Evolutionary conservation across 2,797 vertebrate genomes (phyloP), one percentile per base, ranked within the genome.

Genomic region (Diglossa cyanea): DNA sequence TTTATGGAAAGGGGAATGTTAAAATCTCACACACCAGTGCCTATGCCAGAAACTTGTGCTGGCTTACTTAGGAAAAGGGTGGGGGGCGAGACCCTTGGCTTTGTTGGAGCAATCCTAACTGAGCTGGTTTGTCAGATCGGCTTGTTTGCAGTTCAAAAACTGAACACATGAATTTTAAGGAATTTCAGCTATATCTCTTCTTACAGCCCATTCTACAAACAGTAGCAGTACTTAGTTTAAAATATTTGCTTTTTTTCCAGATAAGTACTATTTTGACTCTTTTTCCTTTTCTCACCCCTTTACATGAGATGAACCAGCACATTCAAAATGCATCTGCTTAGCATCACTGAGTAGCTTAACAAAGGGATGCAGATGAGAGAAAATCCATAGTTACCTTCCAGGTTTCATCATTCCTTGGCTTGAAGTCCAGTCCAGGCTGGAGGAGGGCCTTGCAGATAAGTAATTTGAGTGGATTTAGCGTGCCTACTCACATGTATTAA

Each of bases 1-100:
- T 96, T 96, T 96, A 96, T 94, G 89, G 85, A 86, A 94, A 78
- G 7, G 58, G 76, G 89, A 94, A 83, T 86, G 87, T 92, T 95
- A 94, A 91, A 95, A 94, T 96, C 92, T 96, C 66, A 37, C 92
- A 95, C 80, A 54, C 78, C 66, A 77, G 16, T 53, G 14, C 78
- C 85, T 51, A 10, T 92, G 94, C 94, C 93, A 93, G 85, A 88
- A 96, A 94, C 30, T 90, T 89, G n/a, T 24, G 13, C 55, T 93
- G n/a, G 26, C 85, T 86, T 75, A 47, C 53, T 87, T 89, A 65
- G 79, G 93, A 61, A 67, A 4, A 79, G 58, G 25, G 58, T 44
- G 55, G 57, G 85, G 39, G 58, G 66, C 1, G 0, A 62, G 95
- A 94, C 93, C 92, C 83, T 86, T 12, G 0, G 86, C 71, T 94